phyloP scores from a whole-genome alignment of 2,113 vertebrate species.

The Fulica atra region DNA sequence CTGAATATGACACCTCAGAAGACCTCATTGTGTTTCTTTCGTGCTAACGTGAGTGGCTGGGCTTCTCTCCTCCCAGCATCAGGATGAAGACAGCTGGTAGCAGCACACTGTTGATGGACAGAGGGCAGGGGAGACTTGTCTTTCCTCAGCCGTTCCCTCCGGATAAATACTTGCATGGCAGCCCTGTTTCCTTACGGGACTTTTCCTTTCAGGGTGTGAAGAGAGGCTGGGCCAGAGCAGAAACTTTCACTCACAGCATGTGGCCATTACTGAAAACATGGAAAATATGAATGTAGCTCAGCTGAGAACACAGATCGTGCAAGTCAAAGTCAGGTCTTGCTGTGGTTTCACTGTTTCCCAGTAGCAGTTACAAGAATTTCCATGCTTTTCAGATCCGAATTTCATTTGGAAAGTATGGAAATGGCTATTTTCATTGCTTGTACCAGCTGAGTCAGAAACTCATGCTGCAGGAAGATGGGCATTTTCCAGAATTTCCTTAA shows the following conservation, averaged over 20 bases:
- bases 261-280: neutral
- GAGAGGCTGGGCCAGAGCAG: neutral
- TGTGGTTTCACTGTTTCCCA: constrained; percentile 35
- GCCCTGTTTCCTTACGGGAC: neutral
- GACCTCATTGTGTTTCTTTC: neutral
- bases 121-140: rapidly evolving
- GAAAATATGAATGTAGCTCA: constrained; percentile 40
- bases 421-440: constrained; percentile 36
- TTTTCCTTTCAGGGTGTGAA: neutral
- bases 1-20: neutral
- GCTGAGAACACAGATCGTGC: constrained; percentile 1
- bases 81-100: neutral
- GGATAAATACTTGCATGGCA: neutral
- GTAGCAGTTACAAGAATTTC: constrained; percentile 58
- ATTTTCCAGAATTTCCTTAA: constrained; percentile 44
- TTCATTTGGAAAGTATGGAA: constrained; percentile 62
- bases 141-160: neutral
- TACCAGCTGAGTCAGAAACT: constrained; percentile 25
- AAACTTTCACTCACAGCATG: neutral
- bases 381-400: constrained; percentile 40
- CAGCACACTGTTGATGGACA: no score
- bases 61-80: neutral
- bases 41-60: rapidly evolving
- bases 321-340: constrained; percentile 29
- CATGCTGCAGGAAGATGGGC: neutral